Base-by-base conservation (phyloP, 2,797 vertebrate genomes). In the Coilia nasus region DNA sequence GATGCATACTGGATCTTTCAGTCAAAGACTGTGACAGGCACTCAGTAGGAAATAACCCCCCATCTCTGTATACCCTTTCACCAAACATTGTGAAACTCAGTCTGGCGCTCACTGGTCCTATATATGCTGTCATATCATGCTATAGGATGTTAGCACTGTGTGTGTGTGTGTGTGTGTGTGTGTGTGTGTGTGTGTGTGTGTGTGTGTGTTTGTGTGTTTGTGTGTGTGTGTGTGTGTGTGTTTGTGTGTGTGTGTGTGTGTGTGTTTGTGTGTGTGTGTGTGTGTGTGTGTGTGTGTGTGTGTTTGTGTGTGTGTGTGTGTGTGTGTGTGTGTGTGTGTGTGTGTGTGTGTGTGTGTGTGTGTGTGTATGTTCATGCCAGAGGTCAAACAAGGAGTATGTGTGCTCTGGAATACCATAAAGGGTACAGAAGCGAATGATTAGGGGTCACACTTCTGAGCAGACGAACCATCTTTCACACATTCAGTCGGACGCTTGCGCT, bases 401-500 rank as follows among this genome's bases (percentile, higher is more conserved):
- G 7, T 50, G 83, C 67, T 23, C 31, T 46, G 83, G 83, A 71
- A 85, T 85, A 80, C 81, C 67, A 85, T 85, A 85, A 85, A 80
- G 46, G 80, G 44, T 50, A 44, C 84, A 85, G 64, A 59, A 85
- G 80, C 80, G 54, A 82, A 59, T 82, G 82, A 83, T 83, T 86
- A 83, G 62, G 81, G 21, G 41, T 81, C 75, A 56, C 35, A 81
- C 81, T 85, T 62, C 60, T 60, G 60, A 83, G n/a, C 21, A 19
- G 1, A 67, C 44, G 28, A 41, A 80, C 50, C 50, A 35, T 14
- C 60, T 23, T 23, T 9, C 71, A 81, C 23, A 60, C 6, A 19
- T 82, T 94, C 89, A 91, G 47, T 85, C 11, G 87, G 57, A 83
- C 25, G 59, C 88, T 89, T 93, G 92, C 89, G 62, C 62, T 14